Percentiles rank a stretch among this genome's conserved stretches.
phyloP scores from a whole-genome alignment of 2,113 vertebrate species.

The Menidia beryllina region DNA sequence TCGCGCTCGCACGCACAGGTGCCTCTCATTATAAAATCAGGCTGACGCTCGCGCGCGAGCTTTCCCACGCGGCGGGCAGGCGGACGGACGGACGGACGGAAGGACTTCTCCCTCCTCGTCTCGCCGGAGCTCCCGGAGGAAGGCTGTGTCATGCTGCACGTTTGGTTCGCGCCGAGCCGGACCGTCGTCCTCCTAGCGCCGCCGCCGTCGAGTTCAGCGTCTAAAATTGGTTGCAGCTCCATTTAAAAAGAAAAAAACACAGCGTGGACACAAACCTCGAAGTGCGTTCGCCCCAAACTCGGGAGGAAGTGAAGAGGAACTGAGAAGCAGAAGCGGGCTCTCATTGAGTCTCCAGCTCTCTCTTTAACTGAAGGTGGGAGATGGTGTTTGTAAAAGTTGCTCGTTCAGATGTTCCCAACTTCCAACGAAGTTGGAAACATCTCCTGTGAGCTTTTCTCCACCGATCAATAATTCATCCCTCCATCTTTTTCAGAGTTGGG shows the following conservation, averaged over 20 bases:
- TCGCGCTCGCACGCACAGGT: neutral
- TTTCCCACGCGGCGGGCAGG: neutral
- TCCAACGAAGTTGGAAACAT: conserved; percentile 1
- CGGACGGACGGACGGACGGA: no score
- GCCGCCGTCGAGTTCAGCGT: no score
- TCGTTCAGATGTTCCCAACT: conserved; percentile 25
- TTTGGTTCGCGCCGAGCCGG: neutral
- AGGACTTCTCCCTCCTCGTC: no score
- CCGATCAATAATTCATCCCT: conserved; percentile 59
- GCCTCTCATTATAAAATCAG: no score
- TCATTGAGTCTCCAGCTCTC: neutral
- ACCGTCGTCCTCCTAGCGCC: neutral
- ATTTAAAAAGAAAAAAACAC: no score
- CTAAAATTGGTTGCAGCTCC: no score
- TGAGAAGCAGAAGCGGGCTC: conserved; percentile 39
- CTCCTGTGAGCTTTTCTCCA: conserved; percentile 15
- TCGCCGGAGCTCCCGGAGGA: no score
- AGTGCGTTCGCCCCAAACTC: neutral
- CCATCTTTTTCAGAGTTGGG: conserved; percentile 59
- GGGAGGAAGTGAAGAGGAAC: conserved; percentile 47
- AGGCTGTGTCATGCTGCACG: neutral
- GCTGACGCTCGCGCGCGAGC: no score
- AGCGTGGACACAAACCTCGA: neutral
- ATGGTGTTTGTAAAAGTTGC: neutral
- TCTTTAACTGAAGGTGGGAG: no score